Evolutionary conservation across 2,888 invertebrate species (phyloP).

Genomic region (Apodemia mormo): DNA sequence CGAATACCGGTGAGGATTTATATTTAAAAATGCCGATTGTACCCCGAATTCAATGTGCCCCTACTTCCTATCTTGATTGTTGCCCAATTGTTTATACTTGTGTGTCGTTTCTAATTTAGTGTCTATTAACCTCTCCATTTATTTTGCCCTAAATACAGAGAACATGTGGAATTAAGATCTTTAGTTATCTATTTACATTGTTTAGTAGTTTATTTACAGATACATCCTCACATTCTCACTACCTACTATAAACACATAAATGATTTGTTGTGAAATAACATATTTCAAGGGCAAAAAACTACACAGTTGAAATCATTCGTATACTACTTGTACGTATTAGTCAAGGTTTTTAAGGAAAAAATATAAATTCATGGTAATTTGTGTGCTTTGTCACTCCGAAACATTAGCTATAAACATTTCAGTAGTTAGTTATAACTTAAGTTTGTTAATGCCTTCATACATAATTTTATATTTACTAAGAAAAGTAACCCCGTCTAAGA

Average conservation of each 20-base stretch:
- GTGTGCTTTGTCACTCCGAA: not conserved
- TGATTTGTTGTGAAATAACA: not conserved
- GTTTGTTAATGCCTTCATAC: too few relatives aligned
- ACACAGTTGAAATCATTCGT: not conserved
- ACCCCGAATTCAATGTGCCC: slow-evolving; percentile 65
- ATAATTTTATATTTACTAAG: too few relatives aligned
- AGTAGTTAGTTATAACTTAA: too few relatives aligned
- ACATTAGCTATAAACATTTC: not conserved
- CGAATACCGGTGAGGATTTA: slow-evolving; percentile 74
- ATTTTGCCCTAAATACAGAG: slow-evolving; percentile 20
- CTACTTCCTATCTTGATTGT: slow-evolving; percentile 40
- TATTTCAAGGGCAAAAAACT: not conserved
- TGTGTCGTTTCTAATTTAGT: slow-evolving; percentile 44
- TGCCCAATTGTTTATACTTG: slow-evolving; percentile 4
- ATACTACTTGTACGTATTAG: not conserved
- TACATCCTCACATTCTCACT: not conserved
- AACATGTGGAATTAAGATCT: not conserved
- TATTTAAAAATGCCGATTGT: slow-evolving; percentile 58
- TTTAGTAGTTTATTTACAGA: not conserved
- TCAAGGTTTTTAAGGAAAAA: not conserved
- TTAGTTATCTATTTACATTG: not conserved
- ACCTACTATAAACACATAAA: not conserved
- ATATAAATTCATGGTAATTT: not conserved
- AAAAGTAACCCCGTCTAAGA: too few relatives aligned
- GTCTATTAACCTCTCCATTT: slow-evolving; percentile 36